Conservation (phyloP, 2,888 invertebrate genomes). For the Listrodromus nycthemerus region DNA sequence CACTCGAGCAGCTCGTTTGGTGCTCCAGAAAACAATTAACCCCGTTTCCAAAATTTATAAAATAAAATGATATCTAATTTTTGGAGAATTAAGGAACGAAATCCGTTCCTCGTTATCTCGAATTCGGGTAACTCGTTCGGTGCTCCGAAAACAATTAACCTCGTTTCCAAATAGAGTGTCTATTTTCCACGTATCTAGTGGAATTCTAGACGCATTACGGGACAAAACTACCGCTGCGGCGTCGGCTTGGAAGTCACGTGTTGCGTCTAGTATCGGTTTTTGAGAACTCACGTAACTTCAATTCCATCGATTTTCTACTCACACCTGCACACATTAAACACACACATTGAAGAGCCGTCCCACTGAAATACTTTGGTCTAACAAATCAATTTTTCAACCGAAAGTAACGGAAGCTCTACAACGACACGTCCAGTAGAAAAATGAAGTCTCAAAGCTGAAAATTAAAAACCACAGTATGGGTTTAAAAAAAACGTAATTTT, state of each 20-base stretch:
- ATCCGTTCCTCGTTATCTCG: conserved; percentile 3
- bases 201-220: conserved; percentile 19
- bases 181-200: neutral
- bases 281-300: conserved; percentile 56
- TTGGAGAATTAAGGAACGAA: neutral
- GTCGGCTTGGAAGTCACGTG: conserved; percentile 31
- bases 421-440: too few species aligned
- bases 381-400: too few species aligned
- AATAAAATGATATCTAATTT: neutral
- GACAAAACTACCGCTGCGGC: neutral
- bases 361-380: too few species aligned
- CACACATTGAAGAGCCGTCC: neutral
- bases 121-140: conserved; percentile 2
- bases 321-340: neutral
- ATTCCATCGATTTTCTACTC: conserved; percentile 34
- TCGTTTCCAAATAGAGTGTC: conserved; percentile 23
- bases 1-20: neutral
- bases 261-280: conserved; percentile 53
- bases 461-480: too few species aligned
- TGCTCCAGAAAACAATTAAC: neutral
- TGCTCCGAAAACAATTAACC: conserved; percentile 23
- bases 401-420: too few species aligned
- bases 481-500: too few species aligned
- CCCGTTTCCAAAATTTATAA: neutral
- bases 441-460: too few species aligned